Percentiles rank a stretch among this genome's conserved stretches.
Evolutionary conservation across 64 coral and sea anemone genomes (phyloP).

Genomic region (Orbicella faveolata): DNA sequence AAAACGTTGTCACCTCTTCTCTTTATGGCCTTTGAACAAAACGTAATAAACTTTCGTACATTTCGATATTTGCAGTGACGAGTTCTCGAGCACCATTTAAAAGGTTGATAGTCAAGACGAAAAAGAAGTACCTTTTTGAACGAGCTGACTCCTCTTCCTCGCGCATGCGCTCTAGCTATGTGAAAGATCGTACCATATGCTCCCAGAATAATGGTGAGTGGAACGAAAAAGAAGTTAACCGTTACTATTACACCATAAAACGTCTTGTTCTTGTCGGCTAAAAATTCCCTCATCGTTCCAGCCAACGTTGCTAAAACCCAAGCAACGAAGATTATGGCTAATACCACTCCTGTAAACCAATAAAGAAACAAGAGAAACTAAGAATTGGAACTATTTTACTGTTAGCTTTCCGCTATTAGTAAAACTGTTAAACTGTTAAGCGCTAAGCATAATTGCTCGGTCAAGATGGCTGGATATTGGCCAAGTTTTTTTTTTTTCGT

Average conservation of each 20-base stretch:
- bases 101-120: neutral
- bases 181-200: conserved; percentile 70
- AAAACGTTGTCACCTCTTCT: too few relatives aligned
- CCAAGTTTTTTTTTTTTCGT: too few relatives aligned
- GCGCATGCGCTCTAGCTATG: conserved; percentile 72
- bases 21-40: too few relatives aligned
- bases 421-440: too few relatives aligned
- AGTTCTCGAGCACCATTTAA: too few relatives aligned
- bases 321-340: conserved; percentile 39
- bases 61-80: too few relatives aligned
- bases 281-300: conserved; percentile 18
- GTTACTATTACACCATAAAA: conserved; percentile 58
- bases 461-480: too few relatives aligned
- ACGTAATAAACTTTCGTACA: too few relatives aligned
- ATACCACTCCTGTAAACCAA: conserved; percentile 24
- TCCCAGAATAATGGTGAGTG: conserved; percentile 52
- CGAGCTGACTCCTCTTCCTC: conserved; percentile 69
- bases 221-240: conserved; percentile 51
- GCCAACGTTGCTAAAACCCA: conserved; percentile 63
- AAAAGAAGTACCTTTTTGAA: conserved; percentile 65
- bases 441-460: too few relatives aligned
- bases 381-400: neutral
- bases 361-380: neutral
- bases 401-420: too few relatives aligned
- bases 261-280: neutral